Base-by-base conservation (phyloP, 2,113 vertebrate genomes). In the Lucifuga dentata region DNA sequence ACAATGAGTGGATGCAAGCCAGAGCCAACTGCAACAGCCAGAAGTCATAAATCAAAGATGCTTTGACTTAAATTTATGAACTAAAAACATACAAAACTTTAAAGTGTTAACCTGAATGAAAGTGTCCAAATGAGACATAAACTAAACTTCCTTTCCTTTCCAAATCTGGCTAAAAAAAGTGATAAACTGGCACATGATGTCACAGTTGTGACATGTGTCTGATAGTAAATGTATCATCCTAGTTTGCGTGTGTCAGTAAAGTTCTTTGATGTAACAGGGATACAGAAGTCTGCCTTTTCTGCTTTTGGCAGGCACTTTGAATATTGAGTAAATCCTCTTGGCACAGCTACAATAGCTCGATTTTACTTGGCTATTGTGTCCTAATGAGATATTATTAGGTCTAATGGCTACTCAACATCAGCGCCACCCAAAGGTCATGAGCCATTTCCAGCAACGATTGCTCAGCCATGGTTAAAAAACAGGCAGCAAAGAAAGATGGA, bases 371-470 rank as follows among this genome's bases (percentile, higher is more conserved):
- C 62, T 41, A 39, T 76, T 77, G 61, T 75, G 71, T 64, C 67
- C 45, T 74, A 82, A 89, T 72, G 46, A 73, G 52, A 85, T 66
- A 53, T 77, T 83, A 88, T 86, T 83, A 64, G 44, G 53, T 78
- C 9, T 78, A 41, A 68, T 76, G 64, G 79, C 15, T 8, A 45
- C 61, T 46, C 60, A 67, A 73, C 58, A 59, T 69, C 59, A 65
- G 59, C 68, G 69, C 55, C 60, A 58, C 46, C 44, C 40, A 83
- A 84, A 87, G 73, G 82, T 84, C 86, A 80, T 44, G 39, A 50
- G 59, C 16, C 16, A 0, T 81, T 81, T 70, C 45, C 64, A 83
- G 44, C 16, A 11, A 63, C 16, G 52, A 60, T 71, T 39, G 66
- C 58, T 72, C 61, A 52, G 39, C 56, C 62, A 38, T 49, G 73